These are phyloP conservation scores for Diplosoma virens DNA, from an alignment of 23 tunicate species.

Conservation along the genomic window DNA sequence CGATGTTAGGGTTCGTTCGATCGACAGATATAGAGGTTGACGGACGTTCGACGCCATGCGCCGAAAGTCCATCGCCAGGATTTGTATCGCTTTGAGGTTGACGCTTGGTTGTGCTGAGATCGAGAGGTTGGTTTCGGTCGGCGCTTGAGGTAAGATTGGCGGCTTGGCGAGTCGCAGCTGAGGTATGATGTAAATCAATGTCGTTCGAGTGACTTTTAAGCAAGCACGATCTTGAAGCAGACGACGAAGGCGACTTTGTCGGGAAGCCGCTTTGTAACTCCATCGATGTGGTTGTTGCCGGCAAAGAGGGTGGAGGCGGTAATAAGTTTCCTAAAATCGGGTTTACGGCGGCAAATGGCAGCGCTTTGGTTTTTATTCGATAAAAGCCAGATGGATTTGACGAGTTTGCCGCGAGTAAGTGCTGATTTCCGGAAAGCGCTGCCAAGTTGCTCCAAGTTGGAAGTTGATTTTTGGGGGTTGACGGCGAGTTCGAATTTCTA, in stretches of 20 bases:
- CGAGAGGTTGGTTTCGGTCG: constrained; percentile 22
- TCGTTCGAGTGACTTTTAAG: not conserved
- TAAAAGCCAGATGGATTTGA: not conserved
- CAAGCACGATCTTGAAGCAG: not conserved
- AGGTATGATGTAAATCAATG: not conserved
- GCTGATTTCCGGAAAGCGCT: not conserved
- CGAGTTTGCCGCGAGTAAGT: not conserved
- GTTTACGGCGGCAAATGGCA: not conserved
- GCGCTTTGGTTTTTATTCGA: not conserved
- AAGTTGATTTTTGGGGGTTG: not conserved
- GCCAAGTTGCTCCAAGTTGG: constrained; percentile 6
- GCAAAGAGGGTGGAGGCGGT: constrained; percentile 13
- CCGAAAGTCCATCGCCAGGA: not conserved
- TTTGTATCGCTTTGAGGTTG: too few species aligned
- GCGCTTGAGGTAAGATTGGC: not conserved
- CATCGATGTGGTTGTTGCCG: not conserved
- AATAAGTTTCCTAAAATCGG: constrained; percentile 3
- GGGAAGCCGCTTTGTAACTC: not conserved
- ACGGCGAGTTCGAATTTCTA: not conserved
- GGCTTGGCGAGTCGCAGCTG: not conserved
- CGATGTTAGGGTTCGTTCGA: too few species aligned
- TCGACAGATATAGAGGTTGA: too few species aligned
- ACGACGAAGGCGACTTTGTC: not conserved
- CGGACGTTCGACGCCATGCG: too few species aligned
- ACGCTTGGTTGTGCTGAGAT: constrained; percentile 1